Base-by-base conservation (phyloP, 2,888 invertebrate genomes). In the Colostygia pectinataria region DNA sequence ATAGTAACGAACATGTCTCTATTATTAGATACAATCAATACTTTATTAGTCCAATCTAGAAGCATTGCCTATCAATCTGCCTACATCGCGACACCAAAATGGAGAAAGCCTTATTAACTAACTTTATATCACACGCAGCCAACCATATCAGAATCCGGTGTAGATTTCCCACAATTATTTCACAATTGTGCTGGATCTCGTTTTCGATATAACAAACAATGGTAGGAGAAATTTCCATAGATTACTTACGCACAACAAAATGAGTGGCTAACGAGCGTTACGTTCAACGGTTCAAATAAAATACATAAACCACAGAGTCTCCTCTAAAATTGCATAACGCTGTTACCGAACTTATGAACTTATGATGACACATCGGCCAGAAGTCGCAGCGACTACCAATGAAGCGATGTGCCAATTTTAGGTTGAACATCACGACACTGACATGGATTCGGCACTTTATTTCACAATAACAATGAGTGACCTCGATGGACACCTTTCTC, bases 401-500 rank as follows among this genome's bases (percentile, higher is more conserved):
- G 59, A 58, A 61, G 65, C 57, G 59, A 63, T 74, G 83, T 74
- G 73, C 86, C 66, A 73, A 70, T 81, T 85, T 77, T 68, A 65
- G 64, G 41, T 53, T 49, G 51, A 59, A 33, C 61, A 62, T 63
- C 66, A 61, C 74, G 85, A 82, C 88, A 85, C 68, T 86, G 88
- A 87, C 88, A 79, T 77, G 76, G 72, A 82, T 85, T 71, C 63
- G 63, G 61, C 55, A 74, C 77, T 81, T 81, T 80, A 76, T 76
- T 80, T 77, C 77, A 79, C 69, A 80, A 83, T 65, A 76, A 75
- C 78, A 83, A 80, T 72, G 67, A 68, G 55, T 74, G 76, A 74
- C 78, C 76, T 63, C 59, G 58, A 69, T 71, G 53, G 40, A 50
- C 13, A 31, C 14, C 13, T 27, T 18, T 40, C 25, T 38, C 24